Base-by-base conservation (phyloP, 2,797 vertebrate genomes). In the Sebastes diaconus region DNA sequence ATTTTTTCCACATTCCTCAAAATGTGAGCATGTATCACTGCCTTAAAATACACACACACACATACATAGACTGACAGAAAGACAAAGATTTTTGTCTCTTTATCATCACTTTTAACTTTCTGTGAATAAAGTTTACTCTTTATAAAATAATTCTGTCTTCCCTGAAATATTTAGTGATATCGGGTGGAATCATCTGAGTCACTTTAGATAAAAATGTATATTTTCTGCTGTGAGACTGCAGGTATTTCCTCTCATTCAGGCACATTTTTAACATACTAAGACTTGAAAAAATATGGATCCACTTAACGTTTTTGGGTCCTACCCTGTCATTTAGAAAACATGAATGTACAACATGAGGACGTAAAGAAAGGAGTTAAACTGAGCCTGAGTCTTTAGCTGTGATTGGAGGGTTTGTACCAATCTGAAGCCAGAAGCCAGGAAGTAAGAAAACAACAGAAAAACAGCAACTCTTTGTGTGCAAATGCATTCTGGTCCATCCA, bases 381-480 rank as follows among this genome's bases (percentile, higher is more conserved):
- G 50, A 77, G 16, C 34, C 50, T 8, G 70, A 42, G 39, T 65
- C 65, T 55, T 79, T n/a, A 75, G 77, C 73, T 68, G 72, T 42
- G 77, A 84, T 29, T 81, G 65, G 60, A 70, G 57, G 57, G 67
- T 74, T 75, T 63, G 73, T 34, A 63, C 82, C 83, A 88, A 86
- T 88, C 80, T 6, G 59, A 80, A 79, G 58, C 50, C 52, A 80
- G 61, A 79, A 68, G 65, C 68, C 69, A 86, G 74, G 46, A 83
- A 77, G 64, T 77, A 85, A 80, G 57, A 87, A 87, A 88, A 81
- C 34, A 69, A 89, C 32, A 75, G 14, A 73, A 68, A 80, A 80
- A 83, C 50, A 79, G 75, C 22, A 73, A 58, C 34, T 84, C 52
- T 74, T 52, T 82, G 80, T 90, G 92, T 94, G 88, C 90, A 95